Conservation (phyloP, 2,888 invertebrate genomes). For the Lasiommata megera region DNA sequence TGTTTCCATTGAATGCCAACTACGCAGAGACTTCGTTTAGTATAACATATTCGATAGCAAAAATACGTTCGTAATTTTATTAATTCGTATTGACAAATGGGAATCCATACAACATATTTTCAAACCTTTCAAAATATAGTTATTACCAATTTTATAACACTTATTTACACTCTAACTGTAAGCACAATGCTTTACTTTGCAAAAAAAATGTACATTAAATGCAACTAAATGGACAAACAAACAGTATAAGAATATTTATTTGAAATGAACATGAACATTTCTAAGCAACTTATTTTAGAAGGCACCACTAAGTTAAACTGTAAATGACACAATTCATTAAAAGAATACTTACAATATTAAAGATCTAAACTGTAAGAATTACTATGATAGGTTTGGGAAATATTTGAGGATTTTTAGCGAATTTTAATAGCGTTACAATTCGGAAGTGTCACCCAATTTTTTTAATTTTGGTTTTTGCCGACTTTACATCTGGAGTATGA, state of each 20-base stretch:
- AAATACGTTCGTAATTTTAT: constrained; percentile 20
- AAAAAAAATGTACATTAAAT: neutral
- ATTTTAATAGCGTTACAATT: constrained; percentile 29
- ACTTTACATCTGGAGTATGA: neutral
- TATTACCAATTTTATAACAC: neutral
- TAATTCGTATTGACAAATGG: constrained; percentile 27
- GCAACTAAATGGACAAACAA: neutral
- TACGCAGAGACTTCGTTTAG: too few relatives aligned
- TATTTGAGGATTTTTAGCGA: constrained; percentile 22
- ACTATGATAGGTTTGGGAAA: constrained; percentile 13
- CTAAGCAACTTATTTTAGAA: constrained; percentile 1
- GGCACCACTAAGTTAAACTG: neutral
- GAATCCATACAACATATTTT: constrained; percentile 36
- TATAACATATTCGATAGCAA: neutral
- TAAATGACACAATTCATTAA: constrained; percentile 15
- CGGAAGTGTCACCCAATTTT: constrained; percentile 31
- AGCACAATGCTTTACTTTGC: neutral
- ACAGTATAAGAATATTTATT: neutral
- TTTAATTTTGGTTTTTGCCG: constrained; percentile 14
- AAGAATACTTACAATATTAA: constrained; percentile 20
- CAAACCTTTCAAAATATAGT: constrained; percentile 12
- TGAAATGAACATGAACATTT: neutral
- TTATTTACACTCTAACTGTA: neutral
- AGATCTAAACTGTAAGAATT: constrained; percentile 13
- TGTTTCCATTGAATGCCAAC: too few relatives aligned